A percentile compares a stretch with the other conserved stretches of the same genome.
Conservation (phyloP, 2,888 invertebrate genomes). For the Epirrhoe tristata region DNA sequence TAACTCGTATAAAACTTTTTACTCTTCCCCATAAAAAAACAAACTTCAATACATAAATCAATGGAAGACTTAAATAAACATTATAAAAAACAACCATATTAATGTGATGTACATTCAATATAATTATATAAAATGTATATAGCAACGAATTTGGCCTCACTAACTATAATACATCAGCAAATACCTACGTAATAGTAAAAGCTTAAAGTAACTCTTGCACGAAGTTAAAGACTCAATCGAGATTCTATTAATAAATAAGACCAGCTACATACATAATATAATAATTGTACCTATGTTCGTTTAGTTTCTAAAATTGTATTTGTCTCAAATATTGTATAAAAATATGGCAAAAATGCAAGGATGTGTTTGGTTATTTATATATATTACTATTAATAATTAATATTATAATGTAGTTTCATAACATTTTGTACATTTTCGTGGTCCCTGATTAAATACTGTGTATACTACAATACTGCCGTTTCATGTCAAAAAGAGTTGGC, state of each 20-base stretch:
- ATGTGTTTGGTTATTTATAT: slow-evolving; percentile 20
- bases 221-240: slow-evolving; percentile 34
- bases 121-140: slow-evolving; percentile 30
- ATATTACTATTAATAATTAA: slow-evolving; percentile 29
- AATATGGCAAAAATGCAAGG: slow-evolving; percentile 33
- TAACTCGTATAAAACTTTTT: slow-evolving; percentile 11
- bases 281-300: slow-evolving; percentile 1
- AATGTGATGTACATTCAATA: slow-evolving; percentile 24
- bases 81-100: slow-evolving; percentile 19
- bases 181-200: slow-evolving; percentile 18
- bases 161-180: slow-evolving; percentile 24
- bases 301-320: slow-evolving; percentile 20
- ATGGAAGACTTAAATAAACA: slow-evolving; percentile 43
- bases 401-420: slow-evolving; percentile 39
- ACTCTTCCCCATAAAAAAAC: slow-evolving; percentile 32
- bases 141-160: slow-evolving; percentile 32
- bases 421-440: slow-evolving; percentile 50
- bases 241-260: slow-evolving; percentile 35
- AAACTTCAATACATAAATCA: slow-evolving; percentile 24
- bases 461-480: slow-evolving; percentile 45
- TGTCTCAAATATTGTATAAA: slow-evolving; percentile 24
- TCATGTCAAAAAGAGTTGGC: slow-evolving; percentile 23
- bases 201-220: slow-evolving; percentile 27
- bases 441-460: slow-evolving; percentile 61
- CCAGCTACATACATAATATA: slow-evolving; percentile 6